Conservation (phyloP, 2,888 invertebrate species). For the Acrobasis suavella region DNA sequence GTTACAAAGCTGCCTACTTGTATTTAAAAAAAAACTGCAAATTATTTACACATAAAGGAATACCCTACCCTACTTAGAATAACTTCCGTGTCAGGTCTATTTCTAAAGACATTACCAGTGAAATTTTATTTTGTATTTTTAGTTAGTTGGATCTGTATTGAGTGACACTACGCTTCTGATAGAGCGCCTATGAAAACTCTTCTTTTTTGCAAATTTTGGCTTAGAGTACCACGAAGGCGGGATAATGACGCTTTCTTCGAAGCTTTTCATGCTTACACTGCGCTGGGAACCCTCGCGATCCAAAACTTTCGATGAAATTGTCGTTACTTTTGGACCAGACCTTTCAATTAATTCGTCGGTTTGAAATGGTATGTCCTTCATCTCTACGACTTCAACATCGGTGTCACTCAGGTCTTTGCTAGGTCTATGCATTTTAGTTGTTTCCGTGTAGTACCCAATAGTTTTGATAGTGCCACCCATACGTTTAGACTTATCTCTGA, state of each 20-base stretch:
- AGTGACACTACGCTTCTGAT: conserved; percentile 55
- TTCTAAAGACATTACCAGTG: not conserved
- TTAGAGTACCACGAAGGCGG: conserved; percentile 80
- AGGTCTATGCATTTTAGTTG: conserved; percentile 55
- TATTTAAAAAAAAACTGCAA: no score
- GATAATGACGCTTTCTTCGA: conserved; percentile 60
- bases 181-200: conserved; percentile 69
- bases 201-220: conserved; percentile 77
- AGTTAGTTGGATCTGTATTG: conserved; percentile 46
- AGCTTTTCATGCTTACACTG: conserved; percentile 67
- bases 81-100: not conserved
- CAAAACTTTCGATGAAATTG: conserved; percentile 60
- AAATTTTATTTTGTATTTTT: conserved; percentile 20
- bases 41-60: no score
- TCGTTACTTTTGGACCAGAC: conserved; percentile 44
- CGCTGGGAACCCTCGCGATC: conserved; percentile 60
- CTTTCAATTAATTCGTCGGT: conserved; percentile 39
- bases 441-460: conserved; percentile 58
- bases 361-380: conserved; percentile 74
- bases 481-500: conserved; percentile 63
- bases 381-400: conserved; percentile 79
- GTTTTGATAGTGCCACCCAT: conserved; percentile 67
- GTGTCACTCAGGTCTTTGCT: conserved; percentile 73
- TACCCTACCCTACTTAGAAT: no score
- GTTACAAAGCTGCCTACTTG: no score